Percentiles rank a stretch among this genome's conserved stretches.
Evolutionary conservation across 2,888 invertebrate genomes (phyloP).

Genomic region (Oligia latruncula): DNA sequence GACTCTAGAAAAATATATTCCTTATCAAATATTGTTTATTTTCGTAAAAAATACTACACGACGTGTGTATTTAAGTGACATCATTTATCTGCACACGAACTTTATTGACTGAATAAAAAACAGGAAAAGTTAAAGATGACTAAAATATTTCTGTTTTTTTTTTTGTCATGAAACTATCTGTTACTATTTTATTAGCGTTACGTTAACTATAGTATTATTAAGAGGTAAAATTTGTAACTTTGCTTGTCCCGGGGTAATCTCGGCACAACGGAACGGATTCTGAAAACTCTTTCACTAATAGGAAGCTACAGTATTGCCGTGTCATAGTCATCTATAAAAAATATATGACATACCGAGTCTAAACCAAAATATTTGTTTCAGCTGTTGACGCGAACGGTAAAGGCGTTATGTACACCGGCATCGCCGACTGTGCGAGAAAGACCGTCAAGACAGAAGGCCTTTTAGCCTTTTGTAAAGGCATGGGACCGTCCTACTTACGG

Average conservation of each 20-base stretch:
- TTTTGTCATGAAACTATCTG: no score
- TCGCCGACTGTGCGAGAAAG: constrained; percentile 94
- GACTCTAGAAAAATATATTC: neutral
- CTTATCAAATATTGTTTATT: neutral
- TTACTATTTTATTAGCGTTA: no score
- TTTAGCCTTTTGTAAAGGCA: constrained; percentile 97
- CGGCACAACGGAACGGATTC: no score
- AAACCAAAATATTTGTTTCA: constrained; percentile 71
- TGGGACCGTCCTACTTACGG: constrained; percentile 96
- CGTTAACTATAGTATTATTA: no score
- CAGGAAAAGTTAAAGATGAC: no score
- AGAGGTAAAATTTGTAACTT: no score
- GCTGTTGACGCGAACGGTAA: constrained; percentile 91
- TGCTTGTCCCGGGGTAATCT: no score
- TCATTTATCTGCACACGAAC: neutral
- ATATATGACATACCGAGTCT: neutral
- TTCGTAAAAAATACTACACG: neutral
- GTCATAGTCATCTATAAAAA: neutral
- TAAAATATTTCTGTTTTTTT: no score
- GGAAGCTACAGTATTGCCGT: no score
- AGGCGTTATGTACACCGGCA: constrained; percentile 93
- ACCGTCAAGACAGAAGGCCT: constrained; percentile 94
- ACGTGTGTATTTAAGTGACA: neutral
- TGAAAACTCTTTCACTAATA: no score
- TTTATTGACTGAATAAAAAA: neutral